phyloP scores from a whole-genome alignment of 2,797 vertebrate species.

The Phyllotis vaccarum region DNA sequence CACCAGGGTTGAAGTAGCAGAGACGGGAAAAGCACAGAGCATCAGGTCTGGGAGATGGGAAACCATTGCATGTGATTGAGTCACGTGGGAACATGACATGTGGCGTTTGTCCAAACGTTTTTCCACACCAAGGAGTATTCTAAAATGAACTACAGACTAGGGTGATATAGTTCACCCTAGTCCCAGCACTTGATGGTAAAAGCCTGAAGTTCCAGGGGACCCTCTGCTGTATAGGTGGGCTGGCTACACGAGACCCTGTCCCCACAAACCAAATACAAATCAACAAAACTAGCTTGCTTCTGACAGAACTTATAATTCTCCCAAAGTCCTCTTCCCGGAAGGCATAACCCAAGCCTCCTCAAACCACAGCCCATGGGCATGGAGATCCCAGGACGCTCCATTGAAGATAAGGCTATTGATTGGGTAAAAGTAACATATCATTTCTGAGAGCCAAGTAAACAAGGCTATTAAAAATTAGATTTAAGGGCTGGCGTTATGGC shows the following conservation, averaged over 20 bases:
- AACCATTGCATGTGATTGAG: background rate
- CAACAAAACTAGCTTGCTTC: background rate
- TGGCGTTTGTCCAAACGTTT: no score
- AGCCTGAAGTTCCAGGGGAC: background rate
- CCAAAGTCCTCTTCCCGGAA: background rate
- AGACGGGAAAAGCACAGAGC: background rate
- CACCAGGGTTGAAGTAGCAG: background rate
- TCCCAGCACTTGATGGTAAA: background rate
- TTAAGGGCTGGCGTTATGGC: no score
- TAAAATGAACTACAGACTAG: background rate
- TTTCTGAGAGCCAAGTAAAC: background rate
- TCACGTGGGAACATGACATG: background rate
- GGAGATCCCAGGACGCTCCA: background rate
- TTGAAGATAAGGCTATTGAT: background rate
- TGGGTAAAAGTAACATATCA: background rate
- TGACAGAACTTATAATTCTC: background rate
- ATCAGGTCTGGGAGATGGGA: background rate
- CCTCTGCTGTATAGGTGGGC: background rate
- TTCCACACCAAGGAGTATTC: no score
- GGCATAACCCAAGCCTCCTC: background rate
- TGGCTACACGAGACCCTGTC: background rate
- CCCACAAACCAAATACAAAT: background rate
- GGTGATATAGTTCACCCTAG: background rate
- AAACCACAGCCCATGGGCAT: background rate
- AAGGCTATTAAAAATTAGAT: background rate